phyloP scores from a whole-genome alignment of 2,888 invertebrate species.

The Automeris io region DNA sequence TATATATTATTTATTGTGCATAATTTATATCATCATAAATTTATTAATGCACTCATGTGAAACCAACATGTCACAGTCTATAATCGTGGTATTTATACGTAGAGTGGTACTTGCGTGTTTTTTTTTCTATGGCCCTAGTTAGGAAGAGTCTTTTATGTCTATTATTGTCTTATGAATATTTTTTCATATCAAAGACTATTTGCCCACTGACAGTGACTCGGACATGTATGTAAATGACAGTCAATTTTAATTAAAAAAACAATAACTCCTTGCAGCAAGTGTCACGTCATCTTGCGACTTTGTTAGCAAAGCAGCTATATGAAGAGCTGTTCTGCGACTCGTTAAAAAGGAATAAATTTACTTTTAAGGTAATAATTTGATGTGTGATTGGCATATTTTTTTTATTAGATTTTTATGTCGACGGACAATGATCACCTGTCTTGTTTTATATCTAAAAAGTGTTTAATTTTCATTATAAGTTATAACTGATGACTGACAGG shows the following conservation, averaged over 20 bases:
- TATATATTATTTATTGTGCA: no score
- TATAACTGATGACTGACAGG: not conserved
- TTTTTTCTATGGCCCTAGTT: not conserved
- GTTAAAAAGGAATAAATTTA: conserved; percentile 36
- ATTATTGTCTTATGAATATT: not conserved
- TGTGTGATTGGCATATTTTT: conserved; percentile 40
- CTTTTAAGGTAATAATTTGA: conserved; percentile 33
- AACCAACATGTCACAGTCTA: not conserved
- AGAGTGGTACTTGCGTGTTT: not conserved
- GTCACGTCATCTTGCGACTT: conserved; percentile 17
- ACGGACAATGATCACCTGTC: conserved; percentile 1
- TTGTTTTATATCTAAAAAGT: conserved; percentile 4
- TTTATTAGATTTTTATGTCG: conserved; percentile 9
- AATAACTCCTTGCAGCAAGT: conserved; percentile 19
- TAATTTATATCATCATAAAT: no score
- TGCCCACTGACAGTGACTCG: not conserved
- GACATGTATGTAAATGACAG: conserved; percentile 13
- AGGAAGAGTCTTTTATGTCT: no score
- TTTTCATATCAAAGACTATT: conserved; percentile 7
- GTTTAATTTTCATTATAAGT: conserved; percentile 5
- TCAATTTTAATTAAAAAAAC: conserved; percentile 18
- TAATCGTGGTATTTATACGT: not conserved
- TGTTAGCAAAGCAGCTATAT: conserved; percentile 18
- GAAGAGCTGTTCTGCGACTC: conserved; percentile 27
- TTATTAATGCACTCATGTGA: not conserved